A percentile compares a stretch with the other conserved stretches of the same genome.
These are phyloP conservation scores for Equus quagga DNA, from an alignment of 2,113 vertebrate genomes.

Conservation along the genomic window DNA sequence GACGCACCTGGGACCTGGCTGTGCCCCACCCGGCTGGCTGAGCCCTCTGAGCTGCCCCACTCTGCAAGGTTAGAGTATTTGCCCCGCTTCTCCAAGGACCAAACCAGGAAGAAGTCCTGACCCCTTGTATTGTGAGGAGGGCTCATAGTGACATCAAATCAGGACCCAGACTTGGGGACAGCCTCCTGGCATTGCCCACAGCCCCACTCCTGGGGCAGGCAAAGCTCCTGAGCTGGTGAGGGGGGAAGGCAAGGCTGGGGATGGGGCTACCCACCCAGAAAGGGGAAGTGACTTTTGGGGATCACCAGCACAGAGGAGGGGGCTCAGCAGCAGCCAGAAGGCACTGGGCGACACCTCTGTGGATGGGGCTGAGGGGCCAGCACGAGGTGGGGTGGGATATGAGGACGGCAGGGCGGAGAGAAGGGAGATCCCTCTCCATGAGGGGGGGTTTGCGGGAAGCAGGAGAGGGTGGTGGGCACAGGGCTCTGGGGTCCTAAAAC, in stretches of 20 bases:
- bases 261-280: not conserved
- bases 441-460: not conserved
- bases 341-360: not conserved
- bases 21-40: not conserved
- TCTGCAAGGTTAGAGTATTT: not conserved
- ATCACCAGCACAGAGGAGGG: fast-evolving
- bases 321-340: not conserved
- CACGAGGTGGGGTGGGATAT: too few species aligned
- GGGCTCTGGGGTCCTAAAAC: not conserved
- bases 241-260: too few species aligned
- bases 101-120: not conserved
- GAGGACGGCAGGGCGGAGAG: not conserved
- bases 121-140: fast-evolving
- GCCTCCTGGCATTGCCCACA: not conserved
- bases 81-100: not conserved
- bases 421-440: not conserved
- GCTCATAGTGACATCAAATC: not conserved
- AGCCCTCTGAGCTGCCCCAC: not conserved
- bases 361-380: not conserved
- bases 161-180: not conserved
- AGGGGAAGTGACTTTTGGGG: not conserved
- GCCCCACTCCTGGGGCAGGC: not conserved
- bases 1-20: not conserved
- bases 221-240: not conserved
- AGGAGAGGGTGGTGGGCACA: not conserved